Evolutionary conservation across 2,797 vertebrate genomes (phyloP), one percentile per base, ranked within the genome.

Genomic region (Urocyon cinereoargenteus): DNA sequence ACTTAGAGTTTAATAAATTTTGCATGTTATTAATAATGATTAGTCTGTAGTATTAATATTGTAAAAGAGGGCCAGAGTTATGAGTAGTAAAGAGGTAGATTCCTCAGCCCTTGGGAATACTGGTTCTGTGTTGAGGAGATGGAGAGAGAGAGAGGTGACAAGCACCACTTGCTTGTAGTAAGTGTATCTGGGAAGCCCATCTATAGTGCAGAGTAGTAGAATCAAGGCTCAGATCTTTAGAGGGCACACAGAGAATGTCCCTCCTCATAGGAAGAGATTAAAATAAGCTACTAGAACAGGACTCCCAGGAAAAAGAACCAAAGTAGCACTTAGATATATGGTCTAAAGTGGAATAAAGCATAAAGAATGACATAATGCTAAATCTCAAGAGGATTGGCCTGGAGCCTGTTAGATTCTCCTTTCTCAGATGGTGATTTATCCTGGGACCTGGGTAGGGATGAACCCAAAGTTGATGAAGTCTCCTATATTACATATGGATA

Each of bases 1-100:
- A 55, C 70, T 66, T 91, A 92, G 51, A 94, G 28, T 49, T 61
- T 92, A 51, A 70, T 75, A 81, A 62, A 86, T 86, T 66, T 82
- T 82, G 55, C 13, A 36, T 72, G 49, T 40, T 36, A 86, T 82
- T 90, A 89, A 51, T 85, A 40, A 64, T 66, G 51, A 9, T 31
- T 70, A 86, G 66, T 81, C 73, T 34, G 59, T 82, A 28, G 22
- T 55, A 77, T 62, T 75, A 68, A 91, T 88, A 86, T 86, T 75
- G 8, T 82, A 62, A 57, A 51, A 90, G 24, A 92, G 34, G 10
- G 5, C 57, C 40, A 59, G 83, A 55, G 55, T 93, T 85, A 14
- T 51, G 31, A 82, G 51, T 31, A 53, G 61, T 68, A 77, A 64
- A 68, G 18, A 82, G 13, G 24, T 45, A 51, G 62, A 53, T 79